Percentiles rank a stretch among this genome's conserved stretches.
phyloP scores from a whole-genome alignment of 2,113 vertebrate genomes.

The Mormyrus lacerda region DNA sequence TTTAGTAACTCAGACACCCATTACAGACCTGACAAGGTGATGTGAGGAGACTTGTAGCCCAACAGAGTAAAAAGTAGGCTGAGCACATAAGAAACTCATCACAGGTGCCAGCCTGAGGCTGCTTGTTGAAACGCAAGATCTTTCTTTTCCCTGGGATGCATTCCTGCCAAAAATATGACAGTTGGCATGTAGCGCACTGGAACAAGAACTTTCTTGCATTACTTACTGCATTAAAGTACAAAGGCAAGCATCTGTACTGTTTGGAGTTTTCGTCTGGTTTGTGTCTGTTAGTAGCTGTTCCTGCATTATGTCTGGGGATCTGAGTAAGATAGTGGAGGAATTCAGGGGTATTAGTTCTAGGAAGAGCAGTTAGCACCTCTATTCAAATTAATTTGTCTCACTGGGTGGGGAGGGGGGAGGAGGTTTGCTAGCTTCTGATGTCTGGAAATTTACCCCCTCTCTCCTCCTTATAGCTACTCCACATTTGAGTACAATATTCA shows the following conservation, averaged over 20 bases:
- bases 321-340: neutral
- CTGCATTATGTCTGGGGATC: neutral
- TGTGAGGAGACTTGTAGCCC: neutral
- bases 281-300: neutral
- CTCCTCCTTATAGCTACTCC: neutral
- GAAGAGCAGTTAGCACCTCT: neutral
- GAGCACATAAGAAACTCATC: neutral
- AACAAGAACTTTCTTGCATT: neutral
- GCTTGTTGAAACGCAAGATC: neutral
- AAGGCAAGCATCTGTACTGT: neutral
- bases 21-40: neutral
- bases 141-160: neutral
- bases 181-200: neutral
- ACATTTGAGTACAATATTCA: neutral
- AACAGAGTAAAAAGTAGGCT: neutral
- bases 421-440: neutral
- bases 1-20: neutral
- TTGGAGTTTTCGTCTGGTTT: neutral
- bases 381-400: neutral
- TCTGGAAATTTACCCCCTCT: neutral
- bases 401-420: neutral
- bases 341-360: neutral
- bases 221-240: neutral
- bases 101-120: neutral
- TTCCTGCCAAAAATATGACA: neutral